These are phyloP conservation scores for Dendrocopos noguchii DNA, from an alignment of 2,113 vertebrate genomes.

Conservation along the genomic window DNA sequence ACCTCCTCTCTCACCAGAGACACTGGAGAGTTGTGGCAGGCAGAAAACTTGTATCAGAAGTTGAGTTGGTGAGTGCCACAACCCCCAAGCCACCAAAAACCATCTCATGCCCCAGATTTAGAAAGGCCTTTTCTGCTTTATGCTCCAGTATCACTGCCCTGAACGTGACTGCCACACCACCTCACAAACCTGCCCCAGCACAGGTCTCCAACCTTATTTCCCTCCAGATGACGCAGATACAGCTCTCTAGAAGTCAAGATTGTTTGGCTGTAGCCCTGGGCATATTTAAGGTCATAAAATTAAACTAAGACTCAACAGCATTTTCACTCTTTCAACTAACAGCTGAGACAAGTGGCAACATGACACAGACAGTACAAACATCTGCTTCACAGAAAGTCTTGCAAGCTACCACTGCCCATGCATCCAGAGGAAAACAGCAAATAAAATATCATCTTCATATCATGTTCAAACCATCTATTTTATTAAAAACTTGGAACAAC, in stretches of 20 bases:
- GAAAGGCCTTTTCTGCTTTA: not conserved
- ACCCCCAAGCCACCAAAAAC: not conserved
- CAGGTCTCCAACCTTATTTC: not conserved
- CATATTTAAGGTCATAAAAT: not conserved
- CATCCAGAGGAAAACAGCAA: constrained; percentile 4
- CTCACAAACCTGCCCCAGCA: not conserved
- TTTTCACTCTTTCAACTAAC: not conserved
- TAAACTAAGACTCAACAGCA: not conserved
- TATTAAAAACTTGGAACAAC: constrained; percentile 47
- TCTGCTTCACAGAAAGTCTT: not conserved
- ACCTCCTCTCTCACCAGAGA: not conserved
- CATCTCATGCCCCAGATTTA: not conserved
- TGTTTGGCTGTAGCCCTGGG: accelerated
- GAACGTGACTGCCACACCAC: not conserved
- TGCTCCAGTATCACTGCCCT: not conserved
- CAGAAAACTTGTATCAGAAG: not conserved
- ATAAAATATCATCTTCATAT: constrained; percentile 25
- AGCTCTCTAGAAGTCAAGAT: not conserved
- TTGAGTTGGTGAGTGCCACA: not conserved
- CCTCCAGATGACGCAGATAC: not conserved
- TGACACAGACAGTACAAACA: not conserved
- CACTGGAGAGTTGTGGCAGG: not conserved
- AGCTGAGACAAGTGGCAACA: not conserved
- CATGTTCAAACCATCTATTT: constrained; percentile 50
- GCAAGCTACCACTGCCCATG: not conserved